Evolutionary conservation across 2,113 vertebrate genomes (phyloP).

Genomic region (Telmatochromis sp.): DNA sequence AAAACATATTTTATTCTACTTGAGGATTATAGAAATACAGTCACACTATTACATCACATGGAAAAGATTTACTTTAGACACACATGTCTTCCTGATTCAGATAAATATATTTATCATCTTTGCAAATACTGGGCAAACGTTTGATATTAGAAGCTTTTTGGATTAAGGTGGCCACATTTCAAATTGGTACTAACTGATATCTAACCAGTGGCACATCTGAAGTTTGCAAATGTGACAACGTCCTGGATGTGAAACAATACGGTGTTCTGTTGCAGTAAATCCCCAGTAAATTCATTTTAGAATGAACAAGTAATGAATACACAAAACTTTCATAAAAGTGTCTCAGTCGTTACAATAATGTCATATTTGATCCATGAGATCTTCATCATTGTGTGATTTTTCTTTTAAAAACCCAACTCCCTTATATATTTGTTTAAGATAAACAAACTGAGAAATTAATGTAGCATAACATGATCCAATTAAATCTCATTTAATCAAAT

Average conservation of each 20-base stretch:
- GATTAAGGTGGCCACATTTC: neutral
- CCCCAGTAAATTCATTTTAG: neutral
- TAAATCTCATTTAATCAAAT: neutral
- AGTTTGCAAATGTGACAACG: neutral
- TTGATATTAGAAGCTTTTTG: neutral
- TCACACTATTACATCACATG: fast-evolving
- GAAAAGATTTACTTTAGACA: neutral
- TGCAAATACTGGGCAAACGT: neutral
- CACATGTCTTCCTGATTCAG: fast-evolving
- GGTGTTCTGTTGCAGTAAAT: neutral
- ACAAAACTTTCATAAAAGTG: neutral
- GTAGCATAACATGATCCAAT: fast-evolving
- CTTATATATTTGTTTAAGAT: neutral
- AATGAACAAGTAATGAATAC: neutral
- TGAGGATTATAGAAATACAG: neutral
- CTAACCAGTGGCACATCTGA: fast-evolving
- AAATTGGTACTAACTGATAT: neutral
- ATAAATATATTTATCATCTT: neutral
- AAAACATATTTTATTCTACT: fast-evolving
- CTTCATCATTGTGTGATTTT: neutral
- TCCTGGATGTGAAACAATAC: neutral
- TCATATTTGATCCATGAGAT: neutral
- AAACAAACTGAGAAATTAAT: neutral
- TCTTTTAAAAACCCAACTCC: neutral
- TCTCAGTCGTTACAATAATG: neutral